Percentiles rank a stretch among this genome's conserved stretches.
These are phyloP conservation scores for Neomicropteryx cornuta DNA, from an alignment of 1,140 invertebrate genomes.

Conservation along the genomic window DNA sequence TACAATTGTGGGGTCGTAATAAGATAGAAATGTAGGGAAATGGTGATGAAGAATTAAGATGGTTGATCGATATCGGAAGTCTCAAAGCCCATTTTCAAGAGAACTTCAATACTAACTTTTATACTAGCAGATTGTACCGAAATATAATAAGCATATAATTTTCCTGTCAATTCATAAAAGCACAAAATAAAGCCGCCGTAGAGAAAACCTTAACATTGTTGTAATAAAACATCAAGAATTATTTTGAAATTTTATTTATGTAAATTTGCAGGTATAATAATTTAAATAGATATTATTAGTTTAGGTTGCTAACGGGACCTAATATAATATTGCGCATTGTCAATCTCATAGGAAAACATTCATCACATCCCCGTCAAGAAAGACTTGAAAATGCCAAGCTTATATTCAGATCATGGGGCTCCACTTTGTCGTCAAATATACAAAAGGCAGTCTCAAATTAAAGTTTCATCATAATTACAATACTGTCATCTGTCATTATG, in stretches of 20 bases:
- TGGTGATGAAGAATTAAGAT: too few species aligned
- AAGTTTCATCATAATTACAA: slow-evolving; percentile 39
- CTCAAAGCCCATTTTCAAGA: too few species aligned
- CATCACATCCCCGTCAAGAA: slow-evolving; percentile 23
- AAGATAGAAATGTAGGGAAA: too few species aligned
- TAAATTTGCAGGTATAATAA: slow-evolving; percentile 46
- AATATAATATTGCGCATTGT: slow-evolving; percentile 31
- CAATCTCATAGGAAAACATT: slow-evolving; percentile 28
- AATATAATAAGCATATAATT: too few species aligned
- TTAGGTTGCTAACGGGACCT: slow-evolving; percentile 37
- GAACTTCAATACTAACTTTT: too few species aligned
- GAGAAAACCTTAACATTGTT: too few species aligned
- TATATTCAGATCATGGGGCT: slow-evolving; percentile 32
- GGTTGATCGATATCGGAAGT: too few species aligned
- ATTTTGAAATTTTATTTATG: slow-evolving; percentile 42
- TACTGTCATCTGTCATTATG: slow-evolving; percentile 34
- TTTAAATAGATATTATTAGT: slow-evolving; percentile 41
- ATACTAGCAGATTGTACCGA: too few species aligned
- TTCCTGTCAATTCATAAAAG: too few species aligned
- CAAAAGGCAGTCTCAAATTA: slow-evolving; percentile 41
- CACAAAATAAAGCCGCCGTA: too few species aligned
- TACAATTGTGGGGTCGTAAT: too few species aligned
- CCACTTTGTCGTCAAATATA: slow-evolving; percentile 33
- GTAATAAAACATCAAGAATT: too few species aligned
- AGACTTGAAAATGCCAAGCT: slow-evolving; percentile 23